These are phyloP conservation scores for Okamejei kenojei DNA, from an alignment of 2,797 vertebrate species.

Conservation along the genomic window DNA sequence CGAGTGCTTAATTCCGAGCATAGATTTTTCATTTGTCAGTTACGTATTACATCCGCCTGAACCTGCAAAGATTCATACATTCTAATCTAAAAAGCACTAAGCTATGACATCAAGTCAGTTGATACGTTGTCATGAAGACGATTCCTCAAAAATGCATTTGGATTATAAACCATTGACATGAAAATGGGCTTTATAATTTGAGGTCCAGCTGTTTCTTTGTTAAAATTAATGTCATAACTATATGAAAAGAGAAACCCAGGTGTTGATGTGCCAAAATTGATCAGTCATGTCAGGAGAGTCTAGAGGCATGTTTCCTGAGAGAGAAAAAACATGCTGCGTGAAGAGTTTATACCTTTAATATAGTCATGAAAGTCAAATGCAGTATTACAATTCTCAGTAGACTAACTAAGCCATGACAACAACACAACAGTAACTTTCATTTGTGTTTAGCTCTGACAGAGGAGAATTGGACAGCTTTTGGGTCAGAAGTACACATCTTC, in stretches of 20 bases:
- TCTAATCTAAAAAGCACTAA: neutral
- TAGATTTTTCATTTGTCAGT: neutral
- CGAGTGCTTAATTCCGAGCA: neutral
- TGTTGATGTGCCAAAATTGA: neutral
- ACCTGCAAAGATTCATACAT: conserved; percentile 1
- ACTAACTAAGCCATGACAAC: neutral
- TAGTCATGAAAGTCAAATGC: neutral
- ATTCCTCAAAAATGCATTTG: neutral
- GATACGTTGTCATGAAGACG: neutral
- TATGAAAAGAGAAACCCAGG: neutral
- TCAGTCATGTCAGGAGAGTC: neutral
- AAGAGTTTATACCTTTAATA: no score
- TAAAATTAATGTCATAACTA: neutral
- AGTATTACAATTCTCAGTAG: neutral
- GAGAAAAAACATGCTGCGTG: no score
- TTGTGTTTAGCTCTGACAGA: neutral
- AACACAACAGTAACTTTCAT: neutral
- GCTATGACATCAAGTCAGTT: neutral
- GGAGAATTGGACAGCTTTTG: neutral
- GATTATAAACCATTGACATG: neutral
- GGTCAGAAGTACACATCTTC: no score
- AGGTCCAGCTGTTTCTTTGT: neutral
- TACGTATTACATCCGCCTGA: neutral
- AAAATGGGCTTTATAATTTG: neutral
- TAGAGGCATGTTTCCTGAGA: neutral